Percentiles rank a stretch among this genome's conserved stretches.
These are phyloP conservation scores for Corydoras maculifer DNA, from an alignment of 2,113 vertebrate species.

Conservation along the genomic window DNA sequence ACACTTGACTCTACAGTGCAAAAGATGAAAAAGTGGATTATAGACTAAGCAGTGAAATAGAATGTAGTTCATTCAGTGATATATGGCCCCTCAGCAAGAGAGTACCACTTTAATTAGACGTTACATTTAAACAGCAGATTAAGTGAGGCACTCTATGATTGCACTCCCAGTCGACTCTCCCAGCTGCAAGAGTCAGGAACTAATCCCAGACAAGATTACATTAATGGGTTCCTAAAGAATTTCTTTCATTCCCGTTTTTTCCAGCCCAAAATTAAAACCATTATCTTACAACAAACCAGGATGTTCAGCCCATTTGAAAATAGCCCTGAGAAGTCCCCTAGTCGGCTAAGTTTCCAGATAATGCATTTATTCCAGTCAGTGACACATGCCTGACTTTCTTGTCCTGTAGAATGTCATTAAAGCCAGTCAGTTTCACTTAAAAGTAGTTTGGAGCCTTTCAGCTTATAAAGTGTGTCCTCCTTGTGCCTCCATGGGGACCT, in stretches of 20 bases:
- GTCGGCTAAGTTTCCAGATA: slow-evolving; percentile 46
- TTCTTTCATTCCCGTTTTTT: slow-evolving; percentile 30
- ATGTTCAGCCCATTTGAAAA: slow-evolving; percentile 24
- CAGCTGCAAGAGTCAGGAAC: slow-evolving; percentile 51
- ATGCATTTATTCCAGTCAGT: slow-evolving; percentile 53
- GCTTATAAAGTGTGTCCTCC: slow-evolving; percentile 39
- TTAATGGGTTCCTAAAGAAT: slow-evolving; percentile 60
- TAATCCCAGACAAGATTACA: slow-evolving; percentile 68
- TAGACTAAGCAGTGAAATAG: slow-evolving; percentile 22
- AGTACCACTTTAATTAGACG: slow-evolving; percentile 63
- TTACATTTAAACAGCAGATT: slow-evolving; percentile 64
- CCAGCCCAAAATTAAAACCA: slow-evolving; percentile 56
- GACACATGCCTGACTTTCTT: slow-evolving; percentile 34
- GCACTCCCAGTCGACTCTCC: slow-evolving; percentile 48
- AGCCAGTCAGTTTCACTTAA: slow-evolving; percentile 53
- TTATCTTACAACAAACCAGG: slow-evolving; percentile 54
- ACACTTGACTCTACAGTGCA: slow-evolving; percentile 13
- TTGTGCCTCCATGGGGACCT: slow-evolving; percentile 54
- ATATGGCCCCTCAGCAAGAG: slow-evolving; percentile 28
- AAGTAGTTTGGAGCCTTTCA: slow-evolving; percentile 44
- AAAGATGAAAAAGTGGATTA: slow-evolving; percentile 34
- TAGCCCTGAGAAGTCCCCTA: slow-evolving; percentile 13
- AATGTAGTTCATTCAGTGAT: slow-evolving; percentile 44
- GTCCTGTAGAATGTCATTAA: slow-evolving; percentile 55
- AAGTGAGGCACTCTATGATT: slow-evolving; percentile 55